Percentiles rank a stretch among this genome's conserved stretches.
phyloP scores from a whole-genome alignment of 2,797 vertebrate species.

The Sparus aurata region DNA sequence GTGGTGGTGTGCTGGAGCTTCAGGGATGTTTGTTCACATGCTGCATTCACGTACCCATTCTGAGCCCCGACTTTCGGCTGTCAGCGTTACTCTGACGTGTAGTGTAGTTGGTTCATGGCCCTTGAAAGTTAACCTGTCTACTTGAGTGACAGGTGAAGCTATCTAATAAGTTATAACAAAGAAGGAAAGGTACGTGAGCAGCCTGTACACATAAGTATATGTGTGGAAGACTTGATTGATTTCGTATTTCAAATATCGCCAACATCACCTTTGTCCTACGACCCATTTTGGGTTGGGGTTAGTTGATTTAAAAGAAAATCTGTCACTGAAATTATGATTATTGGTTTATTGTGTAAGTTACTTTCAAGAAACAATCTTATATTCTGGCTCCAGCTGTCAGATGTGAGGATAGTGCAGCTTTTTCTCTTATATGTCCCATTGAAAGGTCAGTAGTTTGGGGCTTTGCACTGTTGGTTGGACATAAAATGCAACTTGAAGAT shows the following conservation, averaged over 20 bases:
- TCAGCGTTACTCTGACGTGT: background rate
- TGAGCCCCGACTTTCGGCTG: background rate
- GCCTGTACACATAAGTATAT: background rate
- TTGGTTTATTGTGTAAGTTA: too few species aligned
- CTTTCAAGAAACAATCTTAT: background rate
- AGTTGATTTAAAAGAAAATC: background rate
- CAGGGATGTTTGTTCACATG: constrained; percentile 78
- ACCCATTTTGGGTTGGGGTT: background rate
- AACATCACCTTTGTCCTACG: background rate
- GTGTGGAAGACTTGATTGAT: background rate
- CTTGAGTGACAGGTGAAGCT: background rate
- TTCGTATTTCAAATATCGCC: background rate
- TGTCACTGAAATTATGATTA: too few species aligned
- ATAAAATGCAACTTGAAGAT: background rate
- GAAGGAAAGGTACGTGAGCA: background rate
- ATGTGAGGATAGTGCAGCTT: background rate
- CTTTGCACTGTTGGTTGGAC: background rate
- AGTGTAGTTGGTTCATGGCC: background rate
- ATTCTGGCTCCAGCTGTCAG: background rate
- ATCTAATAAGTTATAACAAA: too few species aligned
- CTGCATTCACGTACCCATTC: constrained; percentile 54
- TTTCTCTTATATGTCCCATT: too few species aligned
- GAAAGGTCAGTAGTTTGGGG: background rate
- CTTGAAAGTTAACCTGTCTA: background rate
- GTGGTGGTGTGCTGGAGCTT: constrained; percentile 39